Conservation (phyloP, 2,113 vertebrate species). For the Saccopteryx bilineata region DNA sequence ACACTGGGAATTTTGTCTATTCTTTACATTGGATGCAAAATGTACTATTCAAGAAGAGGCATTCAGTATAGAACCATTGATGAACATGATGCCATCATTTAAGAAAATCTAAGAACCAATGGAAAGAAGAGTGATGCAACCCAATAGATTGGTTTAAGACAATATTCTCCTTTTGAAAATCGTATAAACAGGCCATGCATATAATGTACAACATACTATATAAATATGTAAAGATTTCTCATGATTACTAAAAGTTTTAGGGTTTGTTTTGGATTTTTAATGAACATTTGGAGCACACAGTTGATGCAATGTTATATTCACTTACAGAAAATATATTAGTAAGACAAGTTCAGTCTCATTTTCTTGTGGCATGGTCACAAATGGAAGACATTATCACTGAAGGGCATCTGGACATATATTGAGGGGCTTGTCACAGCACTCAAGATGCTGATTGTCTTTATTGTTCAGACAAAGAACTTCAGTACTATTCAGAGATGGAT, state of each 20-base stretch:
- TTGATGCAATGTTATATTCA: background rate
- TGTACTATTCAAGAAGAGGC: constrained; percentile 89
- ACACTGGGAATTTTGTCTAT: constrained; percentile 87
- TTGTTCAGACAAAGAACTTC: background rate
- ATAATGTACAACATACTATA: background rate
- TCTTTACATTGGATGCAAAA: constrained; percentile 89
- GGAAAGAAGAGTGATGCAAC: background rate
- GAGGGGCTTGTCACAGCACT: background rate
- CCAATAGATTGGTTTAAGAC: constrained; percentile 39
- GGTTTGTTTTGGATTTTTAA: background rate
- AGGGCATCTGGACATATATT: background rate
- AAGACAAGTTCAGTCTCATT: background rate
- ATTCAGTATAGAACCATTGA: constrained; percentile 91
- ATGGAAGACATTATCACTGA: background rate
- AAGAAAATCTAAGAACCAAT: constrained; percentile 76
- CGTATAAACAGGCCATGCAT: background rate
- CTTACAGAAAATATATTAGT: background rate
- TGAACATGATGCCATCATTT: constrained; percentile 91
- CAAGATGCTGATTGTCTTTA: background rate
- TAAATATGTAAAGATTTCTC: constrained; percentile 55
- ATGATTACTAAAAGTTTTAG: constrained; percentile 34
- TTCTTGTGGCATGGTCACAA: background rate
- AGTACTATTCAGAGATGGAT: background rate
- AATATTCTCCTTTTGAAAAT: constrained; percentile 68
- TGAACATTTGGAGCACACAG: background rate